Base-by-base conservation (phyloP, 2,888 invertebrate genomes). In the Drosophila seclusa region DNA sequence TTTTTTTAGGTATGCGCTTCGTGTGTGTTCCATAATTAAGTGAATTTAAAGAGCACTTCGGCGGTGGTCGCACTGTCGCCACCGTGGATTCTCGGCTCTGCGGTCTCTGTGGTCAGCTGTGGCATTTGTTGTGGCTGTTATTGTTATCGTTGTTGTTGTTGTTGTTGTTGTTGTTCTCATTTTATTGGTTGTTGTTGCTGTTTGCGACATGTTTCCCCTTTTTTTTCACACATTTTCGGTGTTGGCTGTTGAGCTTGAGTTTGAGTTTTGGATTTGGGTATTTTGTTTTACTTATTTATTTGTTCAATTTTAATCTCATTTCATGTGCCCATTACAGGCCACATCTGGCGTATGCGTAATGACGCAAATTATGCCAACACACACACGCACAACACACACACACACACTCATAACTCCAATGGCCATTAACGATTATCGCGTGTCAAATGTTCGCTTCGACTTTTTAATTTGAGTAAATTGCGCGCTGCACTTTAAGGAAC, bases 11-110 rank as follows among this genome's bases (percentile, higher is more conserved):
- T 78, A 82, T 82, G 84, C 85, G 80, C 91, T 88, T 91, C 92
- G 91, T 92, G 92, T 92, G 92, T 91, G 92, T 92, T 90, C 92
- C 90, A 89, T 91, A 91, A 92, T 92, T 92, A 91, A 91, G 87
- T 90, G 91, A 92, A 92, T 92, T 90, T 78, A 83, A 88, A 86
- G 78, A 74, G 76, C 83, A 87, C 83, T 83, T 69, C 68, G 76
- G 78, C 82, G 89, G 89, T 84, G 89, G 87, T 84, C 85, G 73
- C 69, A 73, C 64, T 76, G 73, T 79, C 80, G 78, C 78, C 73
- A 65, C 54, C 48, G 68, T 31, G 21, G 31, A 32, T 58, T 8
- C 45, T 45, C 34, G 31, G 32, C 32, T 21, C 38, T 24, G 42
- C 29, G n/a, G 34, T 24, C 49, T 49, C 24, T 36, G 36, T 13